Conservation (phyloP, 37 sponge, comb jelly and placozoan species). For the Tethya wilhelma region DNA sequence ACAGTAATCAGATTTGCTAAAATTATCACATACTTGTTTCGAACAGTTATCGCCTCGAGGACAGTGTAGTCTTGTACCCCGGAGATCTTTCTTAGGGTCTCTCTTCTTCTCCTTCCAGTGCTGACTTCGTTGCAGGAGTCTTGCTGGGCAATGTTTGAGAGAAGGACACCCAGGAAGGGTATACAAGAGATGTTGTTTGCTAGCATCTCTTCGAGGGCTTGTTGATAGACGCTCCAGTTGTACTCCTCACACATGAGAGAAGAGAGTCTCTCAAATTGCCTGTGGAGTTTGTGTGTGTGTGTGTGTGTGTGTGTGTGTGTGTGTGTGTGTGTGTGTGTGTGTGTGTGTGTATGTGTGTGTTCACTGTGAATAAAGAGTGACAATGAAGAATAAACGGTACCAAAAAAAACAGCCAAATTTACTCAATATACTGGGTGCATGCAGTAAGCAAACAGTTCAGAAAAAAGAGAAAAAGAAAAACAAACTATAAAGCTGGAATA, state of each 20-base stretch:
- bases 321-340: no score
- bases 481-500: no score
- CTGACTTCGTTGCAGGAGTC: background rate
- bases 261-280: constrained; percentile 47
- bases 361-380: no score
- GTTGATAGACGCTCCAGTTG: constrained; percentile 52
- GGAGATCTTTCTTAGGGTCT: background rate
- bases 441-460: no score
- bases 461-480: no score
- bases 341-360: no score
- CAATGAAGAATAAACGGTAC: no score
- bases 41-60: constrained; percentile 48
- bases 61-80: constrained; percentile 21
- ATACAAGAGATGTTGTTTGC: constrained; percentile 34
- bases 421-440: no score
- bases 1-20: no score
- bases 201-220: constrained; percentile 5
- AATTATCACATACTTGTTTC: constrained; percentile 10
- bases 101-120: background rate
- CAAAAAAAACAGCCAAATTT: no score
- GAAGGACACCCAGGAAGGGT: constrained; percentile 76
- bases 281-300: no score
- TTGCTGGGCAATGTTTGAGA: constrained; percentile 50
- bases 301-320: no score
- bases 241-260: constrained; percentile 55